These are phyloP conservation scores for Streblospio benedicti DNA, from an alignment of 1,140 invertebrate species.

Conservation along the genomic window DNA sequence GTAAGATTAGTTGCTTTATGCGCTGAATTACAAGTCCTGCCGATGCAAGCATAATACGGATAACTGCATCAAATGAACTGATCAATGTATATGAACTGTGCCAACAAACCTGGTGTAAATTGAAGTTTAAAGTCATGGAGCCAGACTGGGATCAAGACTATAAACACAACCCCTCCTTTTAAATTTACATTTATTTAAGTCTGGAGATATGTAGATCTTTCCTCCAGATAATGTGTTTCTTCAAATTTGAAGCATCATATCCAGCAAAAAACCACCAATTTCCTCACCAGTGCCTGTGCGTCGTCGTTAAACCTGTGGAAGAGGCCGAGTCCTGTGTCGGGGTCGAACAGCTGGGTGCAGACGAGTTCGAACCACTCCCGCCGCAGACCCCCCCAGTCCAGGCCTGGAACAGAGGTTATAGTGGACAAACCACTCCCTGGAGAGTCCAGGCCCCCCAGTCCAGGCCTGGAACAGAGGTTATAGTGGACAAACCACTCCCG, in stretches of 20 bases:
- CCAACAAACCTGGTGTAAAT: neutral
- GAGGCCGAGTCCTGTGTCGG: conserved; percentile 52
- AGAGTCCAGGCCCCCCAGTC: too few species aligned
- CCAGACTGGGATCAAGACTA: neutral
- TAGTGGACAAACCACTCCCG: too few species aligned
- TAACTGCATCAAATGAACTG: too few species aligned
- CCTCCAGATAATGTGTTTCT: neutral
- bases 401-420: conserved; percentile 57
- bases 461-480: too few species aligned
- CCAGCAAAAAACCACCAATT: conserved; percentile 1
- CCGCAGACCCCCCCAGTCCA: conserved; percentile 86
- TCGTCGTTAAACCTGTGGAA: conserved; percentile 79
- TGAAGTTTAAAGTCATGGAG: neutral
- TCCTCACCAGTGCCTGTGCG: conserved; percentile 44
- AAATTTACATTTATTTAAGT: neutral
- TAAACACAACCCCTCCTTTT: too few species aligned
- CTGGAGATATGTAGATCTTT: neutral
- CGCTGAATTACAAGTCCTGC: too few species aligned
- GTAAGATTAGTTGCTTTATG: too few species aligned
- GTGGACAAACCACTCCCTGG: too few species aligned
- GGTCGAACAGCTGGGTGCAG: conserved; percentile 77
- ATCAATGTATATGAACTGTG: neutral
- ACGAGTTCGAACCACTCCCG: conserved; percentile 89
- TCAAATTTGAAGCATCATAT: neutral
- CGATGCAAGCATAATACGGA: too few species aligned